Evolutionary conservation across 2,797 vertebrate genomes (phyloP).

Genomic region (Delichon dasypus): DNA sequence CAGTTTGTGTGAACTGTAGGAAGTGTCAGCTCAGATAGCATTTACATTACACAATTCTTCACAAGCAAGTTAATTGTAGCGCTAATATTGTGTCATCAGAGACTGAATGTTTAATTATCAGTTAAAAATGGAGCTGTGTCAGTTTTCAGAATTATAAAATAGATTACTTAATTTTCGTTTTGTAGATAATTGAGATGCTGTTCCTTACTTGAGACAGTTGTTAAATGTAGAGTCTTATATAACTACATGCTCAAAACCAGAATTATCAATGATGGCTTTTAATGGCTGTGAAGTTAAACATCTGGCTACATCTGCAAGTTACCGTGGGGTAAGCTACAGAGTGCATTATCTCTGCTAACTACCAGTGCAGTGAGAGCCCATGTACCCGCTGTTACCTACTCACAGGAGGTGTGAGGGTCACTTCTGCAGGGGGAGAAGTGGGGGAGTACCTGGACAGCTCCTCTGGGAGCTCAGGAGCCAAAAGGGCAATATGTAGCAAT

Average conservation of each 20-base stretch:
- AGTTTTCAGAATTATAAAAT: neutral
- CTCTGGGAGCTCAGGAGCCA: neutral
- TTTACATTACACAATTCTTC: neutral
- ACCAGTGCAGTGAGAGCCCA: neutral
- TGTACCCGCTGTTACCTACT: accelerated
- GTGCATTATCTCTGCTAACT: neutral
- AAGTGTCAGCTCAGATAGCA: neutral
- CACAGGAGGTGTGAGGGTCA: neutral
- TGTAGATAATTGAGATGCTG: neutral
- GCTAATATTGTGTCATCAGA: neutral
- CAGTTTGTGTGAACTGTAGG: neutral
- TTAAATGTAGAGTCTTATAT: neutral
- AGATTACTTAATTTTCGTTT: neutral
- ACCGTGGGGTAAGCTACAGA: neutral
- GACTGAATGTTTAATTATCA: neutral
- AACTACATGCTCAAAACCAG: neutral
- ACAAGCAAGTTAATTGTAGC: neutral
- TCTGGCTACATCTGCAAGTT: neutral
- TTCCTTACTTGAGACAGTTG: neutral
- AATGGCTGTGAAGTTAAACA: neutral
- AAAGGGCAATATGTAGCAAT: neutral
- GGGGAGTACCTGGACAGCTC: neutral
- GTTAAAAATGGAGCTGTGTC: neutral
- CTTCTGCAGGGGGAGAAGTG: neutral
- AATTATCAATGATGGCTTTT: neutral